phyloP scores from a whole-genome alignment of 2,888 invertebrate genomes.

The Philopedon plagiatum region DNA sequence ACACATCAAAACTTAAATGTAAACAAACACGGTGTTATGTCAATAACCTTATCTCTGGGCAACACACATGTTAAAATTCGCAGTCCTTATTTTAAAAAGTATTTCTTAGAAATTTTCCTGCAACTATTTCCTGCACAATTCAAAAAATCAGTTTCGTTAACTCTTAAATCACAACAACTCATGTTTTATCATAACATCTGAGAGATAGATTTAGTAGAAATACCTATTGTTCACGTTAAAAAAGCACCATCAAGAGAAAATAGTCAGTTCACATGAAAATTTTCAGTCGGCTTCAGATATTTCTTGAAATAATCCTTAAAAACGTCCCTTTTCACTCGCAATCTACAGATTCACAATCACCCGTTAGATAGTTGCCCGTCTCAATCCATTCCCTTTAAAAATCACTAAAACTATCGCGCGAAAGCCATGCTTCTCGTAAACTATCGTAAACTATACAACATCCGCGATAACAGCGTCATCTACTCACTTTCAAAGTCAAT shows the following conservation, averaged over 20 bases:
- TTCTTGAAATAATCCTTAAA: neutral
- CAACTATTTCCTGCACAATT: neutral
- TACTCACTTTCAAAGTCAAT: slow-evolving; percentile 24
- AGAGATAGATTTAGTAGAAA: neutral
- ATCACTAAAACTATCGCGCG: slow-evolving; percentile 13
- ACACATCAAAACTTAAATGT: slow-evolving; percentile 5
- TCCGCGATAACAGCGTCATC: slow-evolving; percentile 30
- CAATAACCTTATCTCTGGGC: neutral
- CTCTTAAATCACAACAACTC: too few species aligned
- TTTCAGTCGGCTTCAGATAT: neutral
- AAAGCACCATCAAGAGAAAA: neutral
- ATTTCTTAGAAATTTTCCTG: neutral
- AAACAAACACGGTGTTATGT: neutral
- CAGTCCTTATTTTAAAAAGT: neutral
- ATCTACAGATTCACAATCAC: neutral
- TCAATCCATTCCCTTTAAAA: neutral
- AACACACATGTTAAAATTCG: neutral
- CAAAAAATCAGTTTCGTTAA: neutral
- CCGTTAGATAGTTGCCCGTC: neutral
- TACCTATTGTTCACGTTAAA: neutral
- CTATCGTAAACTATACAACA: slow-evolving; percentile 19
- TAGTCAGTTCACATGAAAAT: neutral
- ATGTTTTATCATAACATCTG: too few species aligned
- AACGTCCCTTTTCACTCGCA: neutral
- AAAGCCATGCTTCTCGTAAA: slow-evolving; percentile 18